A percentile compares a stretch with the other conserved stretches of the same genome.
phyloP scores from a whole-genome alignment of 2,888 invertebrate species.

The Bellardia bayeri region DNA sequence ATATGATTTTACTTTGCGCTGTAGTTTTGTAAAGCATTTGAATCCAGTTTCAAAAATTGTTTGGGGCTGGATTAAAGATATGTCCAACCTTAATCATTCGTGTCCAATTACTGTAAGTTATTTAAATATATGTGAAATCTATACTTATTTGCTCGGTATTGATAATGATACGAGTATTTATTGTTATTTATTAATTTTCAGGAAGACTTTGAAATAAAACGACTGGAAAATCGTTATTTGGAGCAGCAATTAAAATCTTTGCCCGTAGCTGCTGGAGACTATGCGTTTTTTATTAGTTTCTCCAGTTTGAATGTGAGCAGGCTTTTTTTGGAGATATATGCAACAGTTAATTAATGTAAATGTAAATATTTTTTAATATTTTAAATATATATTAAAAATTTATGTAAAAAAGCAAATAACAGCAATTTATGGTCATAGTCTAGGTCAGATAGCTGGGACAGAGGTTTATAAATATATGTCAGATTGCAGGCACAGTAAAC shows the following conservation, averaged over 20 bases:
- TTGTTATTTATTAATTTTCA: neutral
- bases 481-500: no score
- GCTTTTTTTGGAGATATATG: neutral
- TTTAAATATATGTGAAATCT: neutral
- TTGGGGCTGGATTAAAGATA: constrained; percentile 28
- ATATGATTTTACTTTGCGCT: constrained; percentile 7
- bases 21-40: constrained; percentile 21
- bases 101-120: constrained; percentile 44
- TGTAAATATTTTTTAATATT: no score
- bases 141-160: neutral
- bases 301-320: neutral
- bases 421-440: no score
- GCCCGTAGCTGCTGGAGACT: neutral
- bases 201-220: constrained; percentile 2
- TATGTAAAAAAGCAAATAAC: no score
- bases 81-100: constrained; percentile 17
- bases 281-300: neutral
- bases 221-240: constrained; percentile 17
- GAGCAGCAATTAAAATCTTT: neutral
- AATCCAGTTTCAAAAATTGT: constrained; percentile 8
- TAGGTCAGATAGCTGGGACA: no score
- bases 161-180: neutral
- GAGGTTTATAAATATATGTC: no score
- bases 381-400: no score
- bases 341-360: neutral